These are phyloP conservation scores for Mesocricetus auratus DNA, from an alignment of 2,113 vertebrate species.

Conservation along the genomic window DNA sequence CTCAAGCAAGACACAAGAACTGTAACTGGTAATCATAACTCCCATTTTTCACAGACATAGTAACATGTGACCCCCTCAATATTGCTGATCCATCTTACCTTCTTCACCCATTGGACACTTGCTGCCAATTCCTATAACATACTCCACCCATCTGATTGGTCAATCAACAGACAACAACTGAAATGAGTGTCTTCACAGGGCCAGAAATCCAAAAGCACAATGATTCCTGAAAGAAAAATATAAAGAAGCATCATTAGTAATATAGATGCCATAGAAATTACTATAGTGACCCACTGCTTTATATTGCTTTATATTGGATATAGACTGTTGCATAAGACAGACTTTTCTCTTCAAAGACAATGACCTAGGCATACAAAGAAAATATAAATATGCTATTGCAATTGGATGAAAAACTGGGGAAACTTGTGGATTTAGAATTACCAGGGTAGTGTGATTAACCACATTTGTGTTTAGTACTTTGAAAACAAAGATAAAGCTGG, in stretches of 20 bases:
- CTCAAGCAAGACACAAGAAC: neutral
- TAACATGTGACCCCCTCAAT: neutral
- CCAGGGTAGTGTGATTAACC: neutral
- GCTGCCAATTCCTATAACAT: constrained; percentile 87
- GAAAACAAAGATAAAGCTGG: neutral
- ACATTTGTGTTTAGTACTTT: neutral
- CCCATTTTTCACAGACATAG: neutral
- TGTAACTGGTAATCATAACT: too few relatives aligned
- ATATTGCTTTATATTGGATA: neutral
- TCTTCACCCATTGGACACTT: constrained; percentile 89
- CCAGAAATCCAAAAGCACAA: constrained; percentile 66
- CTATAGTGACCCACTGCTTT: neutral
- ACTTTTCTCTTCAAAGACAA: neutral
- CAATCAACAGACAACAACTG: constrained; percentile 54
- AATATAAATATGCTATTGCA: neutral
- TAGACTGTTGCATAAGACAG: neutral
- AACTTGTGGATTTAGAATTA: neutral
- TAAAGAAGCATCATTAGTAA: constrained; percentile 54
- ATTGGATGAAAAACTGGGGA: neutral
- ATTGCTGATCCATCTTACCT: constrained; percentile 80
- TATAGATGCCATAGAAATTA: neutral
- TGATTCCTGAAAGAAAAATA: constrained; percentile 74
- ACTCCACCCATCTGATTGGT: constrained; percentile 83
- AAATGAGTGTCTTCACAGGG: constrained; percentile 17
- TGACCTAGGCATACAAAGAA: neutral